Percentiles rank a stretch among this genome's conserved stretches.
phyloP scores from a whole-genome alignment of 2,797 vertebrate genomes.

The Myotis daubentonii region DNA sequence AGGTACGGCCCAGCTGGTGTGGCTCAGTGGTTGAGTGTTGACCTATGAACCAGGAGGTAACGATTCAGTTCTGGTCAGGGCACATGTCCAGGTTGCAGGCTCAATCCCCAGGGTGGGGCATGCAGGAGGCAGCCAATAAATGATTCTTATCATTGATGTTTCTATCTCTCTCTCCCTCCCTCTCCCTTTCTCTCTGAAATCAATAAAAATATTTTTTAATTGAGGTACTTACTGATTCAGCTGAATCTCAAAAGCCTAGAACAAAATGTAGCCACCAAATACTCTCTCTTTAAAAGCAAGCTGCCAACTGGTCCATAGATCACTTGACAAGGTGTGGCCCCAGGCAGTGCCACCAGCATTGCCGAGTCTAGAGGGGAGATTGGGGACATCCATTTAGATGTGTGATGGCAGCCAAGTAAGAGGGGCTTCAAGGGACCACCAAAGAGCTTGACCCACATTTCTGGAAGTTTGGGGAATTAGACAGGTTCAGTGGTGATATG shows the following conservation, averaged over 20 bases:
- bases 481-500: background rate
- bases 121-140: too few relatives aligned
- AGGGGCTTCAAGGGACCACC: background rate
- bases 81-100: too few relatives aligned
- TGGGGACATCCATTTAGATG: background rate
- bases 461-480: background rate
- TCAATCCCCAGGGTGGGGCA: too few relatives aligned
- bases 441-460: background rate
- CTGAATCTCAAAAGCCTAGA: background rate
- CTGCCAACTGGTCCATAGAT: background rate
- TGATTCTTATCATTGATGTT: too few relatives aligned
- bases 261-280: background rate
- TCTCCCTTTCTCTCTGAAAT: too few relatives aligned
- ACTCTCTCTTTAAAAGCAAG: background rate
- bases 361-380: fast-evolving
- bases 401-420: background rate
- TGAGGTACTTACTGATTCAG: background rate
- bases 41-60: too few relatives aligned
- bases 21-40: too few relatives aligned
- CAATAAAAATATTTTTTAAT: too few relatives aligned
- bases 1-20: background rate
- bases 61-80: too few relatives aligned
- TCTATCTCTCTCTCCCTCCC: too few relatives aligned
- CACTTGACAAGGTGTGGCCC: background rate
- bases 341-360: fast-evolving